phyloP scores from a whole-genome alignment of 1,140 invertebrate species.

The Pogonomyrmex barbatus region DNA sequence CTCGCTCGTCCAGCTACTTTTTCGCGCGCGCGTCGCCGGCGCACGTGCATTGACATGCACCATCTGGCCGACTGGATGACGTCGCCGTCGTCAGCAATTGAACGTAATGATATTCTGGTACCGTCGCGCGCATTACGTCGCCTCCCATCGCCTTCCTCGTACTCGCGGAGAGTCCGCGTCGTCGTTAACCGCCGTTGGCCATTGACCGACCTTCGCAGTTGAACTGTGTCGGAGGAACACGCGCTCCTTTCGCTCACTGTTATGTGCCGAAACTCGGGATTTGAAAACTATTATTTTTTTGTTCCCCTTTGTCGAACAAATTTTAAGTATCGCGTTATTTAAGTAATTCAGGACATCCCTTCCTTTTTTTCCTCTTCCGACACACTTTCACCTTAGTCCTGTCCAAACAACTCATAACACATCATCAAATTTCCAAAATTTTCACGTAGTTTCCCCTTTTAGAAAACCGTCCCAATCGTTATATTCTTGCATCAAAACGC shows the following conservation, averaged over 20 bases:
- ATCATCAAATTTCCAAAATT: no score
- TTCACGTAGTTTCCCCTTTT: no score
- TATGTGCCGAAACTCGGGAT: no score
- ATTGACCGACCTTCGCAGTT: conserved; percentile 78
- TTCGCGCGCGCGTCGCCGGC: neutral
- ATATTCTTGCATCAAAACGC: no score
- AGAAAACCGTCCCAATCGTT: no score
- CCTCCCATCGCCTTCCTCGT: conserved; percentile 24
- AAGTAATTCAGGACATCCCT: no score
- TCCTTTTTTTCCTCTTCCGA: no score
- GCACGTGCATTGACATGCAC: conserved; percentile 69
- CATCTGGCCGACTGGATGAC: conserved; percentile 65
- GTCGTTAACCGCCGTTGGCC: conserved; percentile 70
- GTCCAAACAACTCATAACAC: no score
- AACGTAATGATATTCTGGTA: conserved; percentile 75
- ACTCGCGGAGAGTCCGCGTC: conserved; percentile 1
- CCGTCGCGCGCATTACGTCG: conserved; percentile 60
- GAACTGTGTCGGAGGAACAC: conserved; percentile 70
- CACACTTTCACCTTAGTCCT: no score
- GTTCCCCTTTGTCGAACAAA: no score
- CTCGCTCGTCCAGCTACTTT: neutral
- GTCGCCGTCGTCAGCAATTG: conserved; percentile 67
- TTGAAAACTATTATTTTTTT: no score
- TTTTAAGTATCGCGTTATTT: no score
- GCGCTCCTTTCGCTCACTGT: conserved; percentile 57